These are phyloP conservation scores for Drosophila truncata DNA, from an alignment of 1,140 invertebrate genomes.

Conservation along the genomic window DNA sequence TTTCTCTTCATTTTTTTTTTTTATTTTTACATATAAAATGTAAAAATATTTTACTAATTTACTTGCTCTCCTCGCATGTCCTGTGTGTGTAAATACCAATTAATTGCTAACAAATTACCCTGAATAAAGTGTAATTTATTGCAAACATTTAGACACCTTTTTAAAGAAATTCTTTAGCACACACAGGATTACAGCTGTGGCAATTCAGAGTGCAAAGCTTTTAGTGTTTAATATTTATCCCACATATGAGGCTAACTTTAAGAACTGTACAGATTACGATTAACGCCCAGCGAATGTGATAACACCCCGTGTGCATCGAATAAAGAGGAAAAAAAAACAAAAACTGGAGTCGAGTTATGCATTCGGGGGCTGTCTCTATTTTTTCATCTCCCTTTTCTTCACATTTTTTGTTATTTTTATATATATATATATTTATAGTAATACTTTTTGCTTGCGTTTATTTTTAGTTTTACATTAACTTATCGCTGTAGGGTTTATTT, in stretches of 20 bases:
- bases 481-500: slow-evolving; percentile 53
- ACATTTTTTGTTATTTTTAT: slow-evolving; percentile 34
- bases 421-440: slow-evolving; percentile 72
- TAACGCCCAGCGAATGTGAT: slow-evolving; percentile 29
- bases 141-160: no score
- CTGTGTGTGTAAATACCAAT: background rate
- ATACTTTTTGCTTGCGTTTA: slow-evolving; percentile 75
- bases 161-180: no score
- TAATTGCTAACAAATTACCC: no score
- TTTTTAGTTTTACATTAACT: slow-evolving; percentile 71
- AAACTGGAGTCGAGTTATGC: slow-evolving; percentile 43
- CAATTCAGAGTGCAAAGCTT: slow-evolving; percentile 44
- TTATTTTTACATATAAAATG: slow-evolving; percentile 57
- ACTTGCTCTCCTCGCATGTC: slow-evolving; percentile 20
- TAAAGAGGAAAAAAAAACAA: slow-evolving; percentile 41
- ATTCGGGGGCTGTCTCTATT: slow-evolving; percentile 21
- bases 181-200: slow-evolving; percentile 18
- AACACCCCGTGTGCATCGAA: slow-evolving; percentile 41
- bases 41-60: slow-evolving; percentile 45
- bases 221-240: slow-evolving; percentile 12
- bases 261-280: slow-evolving; percentile 40
- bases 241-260: slow-evolving; percentile 26
- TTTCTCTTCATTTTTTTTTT: slow-evolving; percentile 44
- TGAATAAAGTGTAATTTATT: no score
- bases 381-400: slow-evolving; percentile 46